Base-by-base conservation (phyloP, 1,140 invertebrate genomes). In the Atta colombica region DNA sequence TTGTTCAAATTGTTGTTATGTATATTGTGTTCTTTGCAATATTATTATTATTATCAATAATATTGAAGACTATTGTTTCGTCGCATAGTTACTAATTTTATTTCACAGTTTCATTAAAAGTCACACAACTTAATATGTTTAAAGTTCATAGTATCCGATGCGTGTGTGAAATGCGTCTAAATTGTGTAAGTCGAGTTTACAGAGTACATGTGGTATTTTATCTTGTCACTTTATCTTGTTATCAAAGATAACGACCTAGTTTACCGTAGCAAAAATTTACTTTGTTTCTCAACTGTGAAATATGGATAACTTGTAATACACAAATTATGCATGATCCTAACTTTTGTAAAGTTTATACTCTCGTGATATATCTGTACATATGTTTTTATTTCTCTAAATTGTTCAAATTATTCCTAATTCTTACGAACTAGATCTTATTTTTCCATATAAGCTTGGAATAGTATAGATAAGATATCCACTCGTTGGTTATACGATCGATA, bases 201-300 rank as follows among this genome's bases (percentile, higher is more conserved):
- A 25, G 25, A 25, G 25, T 87, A 14, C 25, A 78, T 12, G 10
- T 25, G 55, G 53, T 53, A 18, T 35, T n/a, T 85, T 90, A 89
- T 90, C 88, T 49, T 5, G 2, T 21, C n/a, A 60, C 49, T 45
- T 45, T 45, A 45, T 45, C 39, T 45, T 45, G 71, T 90, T 90
- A 90, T 90, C 89, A 18, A 31, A 8, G 89, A 90, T 90, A 90
- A 90, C 66, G 18, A 0, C 77, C 8, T 45, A 12, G 39, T 77
- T 65, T n/a, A 12, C 8, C 49, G 25, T 55, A 10, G n/a, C 25
- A 35, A 12, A 25, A n/a, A n/a, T 63, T 45, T 16, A 45, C 51
- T 31, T 49, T 35, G 16, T 45, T 49, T 21, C 28, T 74, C 53
- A 16, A 31, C 16, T 8, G 21, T 16, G 12, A 28, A 60, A 39